Conservation (phyloP, 2,113 vertebrate genomes). For the Paracanthobrama guichenoti region DNA sequence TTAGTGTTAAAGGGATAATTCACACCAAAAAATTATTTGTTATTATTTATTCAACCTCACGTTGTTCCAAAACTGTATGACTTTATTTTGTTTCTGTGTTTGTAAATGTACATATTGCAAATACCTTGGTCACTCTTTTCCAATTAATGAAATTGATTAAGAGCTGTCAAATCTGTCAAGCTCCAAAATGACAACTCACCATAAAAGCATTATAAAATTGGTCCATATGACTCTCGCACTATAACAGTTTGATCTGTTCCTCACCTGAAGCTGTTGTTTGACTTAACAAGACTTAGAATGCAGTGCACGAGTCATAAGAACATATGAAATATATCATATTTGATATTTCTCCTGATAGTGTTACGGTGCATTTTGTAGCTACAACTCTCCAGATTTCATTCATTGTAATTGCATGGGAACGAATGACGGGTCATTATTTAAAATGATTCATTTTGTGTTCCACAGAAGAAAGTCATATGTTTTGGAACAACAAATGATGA, state of each 20-base stretch:
- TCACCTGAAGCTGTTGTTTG: not conserved
- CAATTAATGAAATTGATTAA: not conserved
- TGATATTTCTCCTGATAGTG: not conserved
- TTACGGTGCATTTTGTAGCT: not conserved
- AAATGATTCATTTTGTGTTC: not conserved
- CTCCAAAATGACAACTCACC: not conserved
- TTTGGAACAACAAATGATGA: not conserved
- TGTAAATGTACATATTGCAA: not conserved
- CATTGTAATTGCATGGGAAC: not conserved
- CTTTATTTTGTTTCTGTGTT: not conserved
- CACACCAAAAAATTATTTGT: too few species aligned
- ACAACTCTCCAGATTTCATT: not conserved
- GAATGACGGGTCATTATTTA: not conserved
- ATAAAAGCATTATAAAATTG: not conserved
- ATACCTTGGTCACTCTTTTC: not conserved
- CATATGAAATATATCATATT: not conserved
- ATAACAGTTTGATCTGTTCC: not conserved
- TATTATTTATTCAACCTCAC: too few species aligned
- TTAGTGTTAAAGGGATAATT: too few species aligned
- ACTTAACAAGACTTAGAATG: not conserved
- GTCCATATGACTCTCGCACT: not conserved
- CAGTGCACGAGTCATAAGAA: not conserved
- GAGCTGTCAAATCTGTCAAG: not conserved
- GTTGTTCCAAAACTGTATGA: too few species aligned
- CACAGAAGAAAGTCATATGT: not conserved